Evolutionary conservation across 2,888 invertebrate genomes (phyloP).

Genomic region (Synanthedon tipuliformis): DNA sequence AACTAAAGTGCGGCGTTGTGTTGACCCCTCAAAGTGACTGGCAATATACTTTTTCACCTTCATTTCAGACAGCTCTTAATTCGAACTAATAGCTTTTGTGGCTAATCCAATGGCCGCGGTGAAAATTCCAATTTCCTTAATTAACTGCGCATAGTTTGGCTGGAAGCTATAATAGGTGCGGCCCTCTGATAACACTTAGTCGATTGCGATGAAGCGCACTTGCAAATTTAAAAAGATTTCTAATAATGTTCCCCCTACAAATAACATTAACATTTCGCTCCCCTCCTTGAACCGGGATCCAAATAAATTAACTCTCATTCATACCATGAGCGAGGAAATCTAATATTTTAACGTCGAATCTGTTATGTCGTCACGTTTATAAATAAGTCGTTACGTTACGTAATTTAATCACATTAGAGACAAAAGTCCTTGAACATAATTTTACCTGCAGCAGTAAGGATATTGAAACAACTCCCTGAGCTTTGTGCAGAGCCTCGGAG

Average conservation of each 20-base stretch:
- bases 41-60: slow-evolving; percentile 28
- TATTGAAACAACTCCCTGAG: slow-evolving; percentile 95
- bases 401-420: neutral
- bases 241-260: neutral
- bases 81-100: slow-evolving; percentile 65
- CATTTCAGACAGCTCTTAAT: slow-evolving; percentile 55
- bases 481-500: slow-evolving; percentile 92
- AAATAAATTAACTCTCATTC: neutral
- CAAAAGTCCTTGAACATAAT: neutral
- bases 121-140: slow-evolving; percentile 70
- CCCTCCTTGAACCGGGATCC: neutral
- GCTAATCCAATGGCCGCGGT: slow-evolving; percentile 58
- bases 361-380: neutral
- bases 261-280: neutral
- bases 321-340: neutral
- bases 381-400: neutral
- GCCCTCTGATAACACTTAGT: slow-evolving; percentile 44
- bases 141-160: slow-evolving; percentile 57
- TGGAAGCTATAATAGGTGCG: slow-evolving; percentile 53
- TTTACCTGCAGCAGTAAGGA: slow-evolving; percentile 94
- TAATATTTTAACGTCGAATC: neutral
- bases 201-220: slow-evolving; percentile 43
- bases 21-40: slow-evolving; percentile 22
- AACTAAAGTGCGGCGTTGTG: slow-evolving; percentile 17
- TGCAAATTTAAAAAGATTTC: slow-evolving; percentile 11